A percentile compares a stretch with the other conserved stretches of the same genome.
Evolutionary conservation across 2,113 vertebrate genomes (phyloP).

Genomic region (Scalopus aquaticus): DNA sequence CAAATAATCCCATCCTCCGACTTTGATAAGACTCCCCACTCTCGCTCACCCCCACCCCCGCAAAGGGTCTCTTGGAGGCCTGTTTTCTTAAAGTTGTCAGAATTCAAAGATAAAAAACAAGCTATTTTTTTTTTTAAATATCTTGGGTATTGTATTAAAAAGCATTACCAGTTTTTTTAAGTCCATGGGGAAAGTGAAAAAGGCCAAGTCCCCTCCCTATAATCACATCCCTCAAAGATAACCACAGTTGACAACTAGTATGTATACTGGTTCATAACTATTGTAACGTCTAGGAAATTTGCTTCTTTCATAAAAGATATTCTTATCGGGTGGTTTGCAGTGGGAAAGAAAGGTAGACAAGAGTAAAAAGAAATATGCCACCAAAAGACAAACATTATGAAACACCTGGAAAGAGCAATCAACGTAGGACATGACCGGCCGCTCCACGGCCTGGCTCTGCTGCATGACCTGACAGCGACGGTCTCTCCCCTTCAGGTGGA

Average conservation of each 20-base stretch:
- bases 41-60: too few relatives aligned
- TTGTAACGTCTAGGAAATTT: background rate
- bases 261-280: background rate
- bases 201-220: background rate
- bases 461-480: background rate
- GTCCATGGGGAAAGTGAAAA: background rate
- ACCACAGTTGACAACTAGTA: background rate
- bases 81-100: background rate
- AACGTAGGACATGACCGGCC: background rate
- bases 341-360: background rate
- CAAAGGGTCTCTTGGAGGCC: background rate
- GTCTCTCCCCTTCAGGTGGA: background rate
- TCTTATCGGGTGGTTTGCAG: background rate
- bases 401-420: background rate
- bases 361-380: background rate
- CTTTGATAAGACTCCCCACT: background rate
- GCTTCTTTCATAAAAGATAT: slow-evolving; percentile 35
- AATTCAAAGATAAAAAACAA: slow-evolving; percentile 32
- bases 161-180: background rate
- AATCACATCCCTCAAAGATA: slow-evolving; percentile 20
- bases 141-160: background rate
- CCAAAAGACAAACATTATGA: background rate
- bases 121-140: background rate
- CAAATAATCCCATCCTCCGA: background rate
- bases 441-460: background rate